Base-by-base conservation (phyloP, 2,888 invertebrate species). In the Myopa testacea region DNA sequence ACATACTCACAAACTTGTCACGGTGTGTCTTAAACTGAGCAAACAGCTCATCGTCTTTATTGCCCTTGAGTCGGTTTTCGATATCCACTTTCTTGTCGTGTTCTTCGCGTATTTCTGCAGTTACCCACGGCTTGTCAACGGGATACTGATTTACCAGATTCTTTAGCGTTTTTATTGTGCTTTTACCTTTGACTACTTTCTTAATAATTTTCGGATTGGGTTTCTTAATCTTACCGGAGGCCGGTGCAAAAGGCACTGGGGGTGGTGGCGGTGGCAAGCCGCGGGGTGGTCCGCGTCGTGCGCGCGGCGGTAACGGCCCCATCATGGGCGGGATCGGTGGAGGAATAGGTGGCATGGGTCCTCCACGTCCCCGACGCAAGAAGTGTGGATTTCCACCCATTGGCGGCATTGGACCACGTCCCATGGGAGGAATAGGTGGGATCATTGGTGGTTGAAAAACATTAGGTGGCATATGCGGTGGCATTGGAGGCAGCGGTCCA, bases 101-200 rank as follows among this genome's bases (percentile, higher is more conserved):
- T 83, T 92, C 92, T 6, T 85, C 87, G 82, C 90, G 91, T 68
- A 93, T 91, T 38, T 90, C 90, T 16, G 91, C 91, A 12, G 90
- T 91, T 7, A 93, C 91, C 91, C 92, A 93, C 0, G 92, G 91
- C 84, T 92, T 92, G 45, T 90, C 90, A 73, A 92, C 82, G 26
- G 89, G 87, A 84, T 89, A 89, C 72, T 89, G 89, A 82, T 88
- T 89, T 4, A 87, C 84, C n/a, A 88, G 84, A 80, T 87, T 87
- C 74, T 86, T 88, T 0, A 89, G 82, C 16, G 89, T 89, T 76
- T 87, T 89, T 50, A 87, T 88, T 14, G 85, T 85, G 78, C 85
- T 86, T 77, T 87, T 88, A 34, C 85, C 84, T 62, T 86, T 86
- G 50, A 83, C 80, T 14, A 80, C 84, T 78, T 84, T 86, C 63